Conservation (phyloP, 2,888 invertebrate genomes). For the Neoaliturus tenellus region DNA sequence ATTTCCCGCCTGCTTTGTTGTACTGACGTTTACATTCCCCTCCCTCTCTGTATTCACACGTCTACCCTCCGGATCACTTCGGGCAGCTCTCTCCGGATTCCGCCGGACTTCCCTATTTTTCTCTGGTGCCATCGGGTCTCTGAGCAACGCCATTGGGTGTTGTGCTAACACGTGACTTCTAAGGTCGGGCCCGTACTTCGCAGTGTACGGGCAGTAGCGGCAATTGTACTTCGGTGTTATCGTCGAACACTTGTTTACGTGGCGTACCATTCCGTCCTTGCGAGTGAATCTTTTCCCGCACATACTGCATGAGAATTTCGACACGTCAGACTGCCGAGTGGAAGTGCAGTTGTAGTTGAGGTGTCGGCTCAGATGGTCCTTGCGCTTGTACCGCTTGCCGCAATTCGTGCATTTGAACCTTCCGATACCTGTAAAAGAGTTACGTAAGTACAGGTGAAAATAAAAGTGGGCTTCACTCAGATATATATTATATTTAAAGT, state of each 20-base stretch:
- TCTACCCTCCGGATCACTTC: too few relatives aligned
- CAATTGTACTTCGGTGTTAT: slow-evolving; percentile 63
- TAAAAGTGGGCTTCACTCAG: too few relatives aligned
- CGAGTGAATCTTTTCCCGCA: neutral
- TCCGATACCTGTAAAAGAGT: too few relatives aligned
- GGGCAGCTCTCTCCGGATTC: too few relatives aligned
- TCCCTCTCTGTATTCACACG: too few relatives aligned
- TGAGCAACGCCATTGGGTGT: too few relatives aligned
- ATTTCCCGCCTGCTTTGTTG: too few relatives aligned
- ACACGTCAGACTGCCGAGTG: slow-evolving; percentile 72
- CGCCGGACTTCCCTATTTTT: too few relatives aligned
- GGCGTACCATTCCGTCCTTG: neutral
- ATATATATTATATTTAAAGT: too few relatives aligned
- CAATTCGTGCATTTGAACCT: slow-evolving; percentile 63
- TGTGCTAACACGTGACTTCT: neutral
- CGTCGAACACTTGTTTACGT: neutral
- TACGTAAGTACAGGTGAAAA: too few relatives aligned
- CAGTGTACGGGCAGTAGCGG: slow-evolving; percentile 60
- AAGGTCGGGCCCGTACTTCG: slow-evolving; percentile 37
- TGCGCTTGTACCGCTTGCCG: slow-evolving; percentile 67
- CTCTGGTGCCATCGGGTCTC: too few relatives aligned
- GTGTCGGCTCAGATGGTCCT: slow-evolving; percentile 68
- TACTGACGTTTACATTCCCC: too few relatives aligned
- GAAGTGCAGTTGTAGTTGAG: slow-evolving; percentile 71
- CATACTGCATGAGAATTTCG: slow-evolving; percentile 70